Base-by-base conservation (phyloP, 2,888 invertebrate species). In the Chrysolina haemoptera region DNA sequence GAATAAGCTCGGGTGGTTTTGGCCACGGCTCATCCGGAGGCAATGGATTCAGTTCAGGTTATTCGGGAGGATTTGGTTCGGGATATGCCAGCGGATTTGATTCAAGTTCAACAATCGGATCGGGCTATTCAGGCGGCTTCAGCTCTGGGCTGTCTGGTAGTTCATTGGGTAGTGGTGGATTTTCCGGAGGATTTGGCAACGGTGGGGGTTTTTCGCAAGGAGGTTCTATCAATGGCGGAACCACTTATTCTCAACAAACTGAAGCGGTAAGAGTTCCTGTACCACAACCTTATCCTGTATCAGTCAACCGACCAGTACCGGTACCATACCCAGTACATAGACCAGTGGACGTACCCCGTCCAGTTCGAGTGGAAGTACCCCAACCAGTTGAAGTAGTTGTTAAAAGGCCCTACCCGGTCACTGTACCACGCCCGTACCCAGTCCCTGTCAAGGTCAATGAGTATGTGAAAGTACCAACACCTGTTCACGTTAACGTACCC, bases 361-460 rank as follows among this genome's bases (percentile, higher is more conserved):
- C 85, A 43, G 84, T 85, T 1, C 76, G 74, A 22, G 83, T 85
- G 3, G 84, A 85, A 76, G 84, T 86, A 27, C 86, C 86, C 5
- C 82, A 82, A 10, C 86, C 86, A 41, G 82, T 86, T 64, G 81
- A 78, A 66, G 85, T 86, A n/a, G 75, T 77, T 35, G 82, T 86
- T 0, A 68, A 71, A 1, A 81, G 82, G 68, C 86, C 85, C 16
- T 80, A 85, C 71, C 85, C 84, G 66, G 85, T 86, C 10, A 74
- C 75, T n/a, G 83, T 85, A n/a, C 77, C 82, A 41, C 82, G 84
- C 55, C 84, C 84, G 22, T 81, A 84, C 18, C 84, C 84, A 62
- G 81, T 84, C 9, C 83, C 82, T 20, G 82, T 85, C 9, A 83
- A 79, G 55, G 80, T 82, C 12, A 85, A 85, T 67, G 82, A 86